Evolutionary conservation across 2,888 invertebrate species (phyloP), one percentile per base, ranked within the genome.

Genomic region (Athalia circularis): DNA sequence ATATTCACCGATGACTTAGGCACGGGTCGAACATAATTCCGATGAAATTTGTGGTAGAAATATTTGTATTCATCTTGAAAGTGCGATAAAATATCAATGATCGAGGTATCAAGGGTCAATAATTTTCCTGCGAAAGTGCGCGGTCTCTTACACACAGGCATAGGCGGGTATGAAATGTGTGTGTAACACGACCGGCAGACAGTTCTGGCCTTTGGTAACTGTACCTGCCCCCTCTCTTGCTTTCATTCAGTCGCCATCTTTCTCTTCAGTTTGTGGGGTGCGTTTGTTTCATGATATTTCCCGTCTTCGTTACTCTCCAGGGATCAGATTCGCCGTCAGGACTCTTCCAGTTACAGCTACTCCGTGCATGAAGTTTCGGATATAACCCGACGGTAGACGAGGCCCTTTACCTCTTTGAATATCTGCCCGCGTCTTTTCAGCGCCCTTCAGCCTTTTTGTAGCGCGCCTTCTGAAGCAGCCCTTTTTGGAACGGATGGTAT

Each of bases 151-250:
- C 13, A 11, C 9, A 45, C 59, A 59, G 2, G 72, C 48, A 43
- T 43, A n/a, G 45, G 72, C 59, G 64, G 72, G 45, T 74, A 78
- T 47, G 48, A 43, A 50, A 43, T 15, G 50, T 77, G 15, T 74
- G 4, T 85, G 81, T 83, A 82, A 29, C 29, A 29, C 29, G 29
- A 29, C 29, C 81, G 82, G 86, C 74, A 59, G 80, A 62, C 81
- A 68, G 76, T 75, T 76, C 79, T 82, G 81, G 81, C 81, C 85
- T 84, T 84, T 82, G 81, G 83, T 87, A 87, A 87, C 87, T 86
- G 87, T 87, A 87, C 83, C 79, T 79, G 54, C 61, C 81, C 80
- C 83, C 85, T 81, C 82, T 85, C 64, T 80, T 79, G 83, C 84
- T 82, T 82, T 85, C 82, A 80, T 78, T 67, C 78, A 52, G 79